Percentiles rank a stretch among this genome's conserved stretches.
Conservation (phyloP, 2,797 vertebrate species). For the Gadopsis bispinosus region DNA sequence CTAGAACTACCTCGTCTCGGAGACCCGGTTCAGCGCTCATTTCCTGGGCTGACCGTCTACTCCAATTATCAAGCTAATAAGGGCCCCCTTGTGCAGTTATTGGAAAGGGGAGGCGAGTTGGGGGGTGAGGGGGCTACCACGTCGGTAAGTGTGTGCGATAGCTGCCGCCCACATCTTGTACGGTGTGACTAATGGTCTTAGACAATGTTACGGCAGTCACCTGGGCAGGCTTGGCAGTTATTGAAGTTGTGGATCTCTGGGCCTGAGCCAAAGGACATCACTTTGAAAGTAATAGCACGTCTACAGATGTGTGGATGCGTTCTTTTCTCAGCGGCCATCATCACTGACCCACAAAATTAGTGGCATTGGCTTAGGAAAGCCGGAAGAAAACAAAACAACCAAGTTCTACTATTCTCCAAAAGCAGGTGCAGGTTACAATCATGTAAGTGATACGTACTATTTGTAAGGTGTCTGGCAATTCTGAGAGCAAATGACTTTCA, state of each 20-base stretch:
- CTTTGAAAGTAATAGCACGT: neutral
- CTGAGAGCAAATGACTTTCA: conserved; percentile 8
- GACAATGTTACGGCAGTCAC: conserved; percentile 70
- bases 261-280: conserved; percentile 6
- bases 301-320: neutral
- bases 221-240: conserved; percentile 44
- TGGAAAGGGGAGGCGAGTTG: conserved; percentile 56
- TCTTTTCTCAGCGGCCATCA: neutral
- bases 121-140: conserved; percentile 67
- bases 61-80: conserved; percentile 93
- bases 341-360: neutral
- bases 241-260: conserved; percentile 45
- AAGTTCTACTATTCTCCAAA: neutral
- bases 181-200: conserved; percentile 88
- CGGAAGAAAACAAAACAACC: neutral
- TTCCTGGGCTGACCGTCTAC: conserved; percentile 92
- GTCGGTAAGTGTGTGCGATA: conserved; percentile 72
- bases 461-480: neutral
- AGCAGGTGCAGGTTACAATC: conserved; percentile 3
- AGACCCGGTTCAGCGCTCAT: conserved; percentile 88
- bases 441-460: neutral
- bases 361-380: neutral
- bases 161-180: conserved; percentile 81
- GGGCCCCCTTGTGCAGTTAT: conserved; percentile 83
- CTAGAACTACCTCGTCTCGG: conserved; percentile 58